Conservation (phyloP, 2,113 vertebrate species). For the Lampris megalopsis region DNA sequence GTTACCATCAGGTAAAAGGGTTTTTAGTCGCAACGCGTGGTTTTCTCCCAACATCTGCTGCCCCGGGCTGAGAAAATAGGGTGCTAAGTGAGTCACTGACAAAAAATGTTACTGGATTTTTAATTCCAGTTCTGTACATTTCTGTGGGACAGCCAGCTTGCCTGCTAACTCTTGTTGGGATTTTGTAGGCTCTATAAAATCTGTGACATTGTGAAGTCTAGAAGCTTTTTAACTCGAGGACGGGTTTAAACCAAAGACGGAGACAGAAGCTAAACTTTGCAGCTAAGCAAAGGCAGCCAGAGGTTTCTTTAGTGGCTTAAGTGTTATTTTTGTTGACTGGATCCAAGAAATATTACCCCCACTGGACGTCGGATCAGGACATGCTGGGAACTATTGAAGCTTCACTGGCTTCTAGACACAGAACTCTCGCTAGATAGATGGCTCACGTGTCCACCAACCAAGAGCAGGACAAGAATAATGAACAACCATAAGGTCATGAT, state of each 20-base stretch:
- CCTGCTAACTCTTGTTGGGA: neutral
- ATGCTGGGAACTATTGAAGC: neutral
- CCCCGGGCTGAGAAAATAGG: neutral
- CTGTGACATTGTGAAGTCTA: constrained; percentile 22
- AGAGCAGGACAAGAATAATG: constrained; percentile 9
- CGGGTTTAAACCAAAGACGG: neutral
- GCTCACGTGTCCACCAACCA: neutral
- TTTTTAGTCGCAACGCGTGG: neutral
- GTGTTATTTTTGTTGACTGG: constrained; percentile 19
- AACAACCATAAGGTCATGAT: constrained; percentile 8
- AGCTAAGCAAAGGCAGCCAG: constrained; percentile 12
- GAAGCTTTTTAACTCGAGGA: constrained; percentile 3
- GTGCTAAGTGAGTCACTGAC: neutral
- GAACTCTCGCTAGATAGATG: neutral
- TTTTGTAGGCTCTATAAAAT: neutral
- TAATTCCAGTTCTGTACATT: neutral
- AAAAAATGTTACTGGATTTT: neutral
- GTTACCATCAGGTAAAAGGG: neutral
- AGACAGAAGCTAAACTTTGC: constrained; percentile 12
- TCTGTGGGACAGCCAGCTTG: neutral
- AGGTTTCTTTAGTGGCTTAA: constrained; percentile 2
- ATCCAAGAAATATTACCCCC: constrained; percentile 22
- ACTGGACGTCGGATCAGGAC: constrained; percentile 2
- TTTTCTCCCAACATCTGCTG: neutral
- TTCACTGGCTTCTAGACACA: constrained; percentile 8